Base-by-base conservation (phyloP, 2,113 vertebrate genomes). In the Montifringilla adamsi region DNA sequence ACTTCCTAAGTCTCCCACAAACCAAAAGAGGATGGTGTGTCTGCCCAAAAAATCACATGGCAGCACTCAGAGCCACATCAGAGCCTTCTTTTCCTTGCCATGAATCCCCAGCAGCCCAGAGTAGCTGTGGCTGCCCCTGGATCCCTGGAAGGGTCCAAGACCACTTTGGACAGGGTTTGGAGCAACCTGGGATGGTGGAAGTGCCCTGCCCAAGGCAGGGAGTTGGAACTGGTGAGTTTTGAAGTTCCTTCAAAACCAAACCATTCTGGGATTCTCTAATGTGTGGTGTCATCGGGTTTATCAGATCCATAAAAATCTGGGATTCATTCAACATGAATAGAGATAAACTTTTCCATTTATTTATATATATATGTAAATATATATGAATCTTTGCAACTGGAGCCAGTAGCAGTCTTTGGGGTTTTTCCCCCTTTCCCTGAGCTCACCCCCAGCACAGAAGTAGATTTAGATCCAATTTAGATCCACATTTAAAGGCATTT, bases 271-370 rank as follows among this genome's bases (percentile, higher is more conserved):
- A 55, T 70, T 69, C 56, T 33, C 0, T 27, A 9, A 12, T 0
- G 0, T 49, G 18, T 28, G 4, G 20, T 41, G 35, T 47, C 9
- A 19, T 41, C 0, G 0, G 21, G 8, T 69, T 49, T 76, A 35
- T 69, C 10, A 8, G 33, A 31, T 27, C 55, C 56, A 43, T 56
- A 33, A 49, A 76, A 76, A 55, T 43, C 15, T 53, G 56, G 28
- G 37, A 37, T 23, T 46, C 28, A 24, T 9, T 16, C 6, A 64
- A 27, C 55, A 59, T 15, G 47, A 18, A 27, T 2, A 33, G 0
- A 69, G 23, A 56, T 7, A 80, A 43, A 56, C 5, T 3, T 73
- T 63, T 27, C 7, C 1, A 35, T 53, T 33, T 56, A 17, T 64
- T 13, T 69, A 5, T 47, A 21, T 11, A 13, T 33, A 18, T 33